Conservation (phyloP, 2,888 invertebrate genomes). For the Panzeria rudis region DNA sequence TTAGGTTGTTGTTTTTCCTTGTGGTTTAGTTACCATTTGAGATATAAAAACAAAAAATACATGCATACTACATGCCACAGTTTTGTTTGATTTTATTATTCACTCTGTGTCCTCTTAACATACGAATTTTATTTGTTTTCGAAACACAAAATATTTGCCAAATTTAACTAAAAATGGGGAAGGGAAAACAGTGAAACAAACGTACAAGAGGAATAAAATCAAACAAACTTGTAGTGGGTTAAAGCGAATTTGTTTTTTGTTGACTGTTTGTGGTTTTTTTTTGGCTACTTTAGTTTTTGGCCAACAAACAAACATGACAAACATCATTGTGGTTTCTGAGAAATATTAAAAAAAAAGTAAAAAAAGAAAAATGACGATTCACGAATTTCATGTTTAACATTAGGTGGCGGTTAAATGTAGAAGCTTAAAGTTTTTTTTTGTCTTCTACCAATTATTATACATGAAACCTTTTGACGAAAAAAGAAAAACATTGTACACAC, state of each 20-base stretch:
- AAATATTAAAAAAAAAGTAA: slow-evolving; percentile 46
- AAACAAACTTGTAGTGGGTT: slow-evolving; percentile 53
- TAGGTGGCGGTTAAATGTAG: slow-evolving; percentile 69
- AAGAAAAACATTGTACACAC: slow-evolving; percentile 31
- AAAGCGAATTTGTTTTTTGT: slow-evolving; percentile 7
- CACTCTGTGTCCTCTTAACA: slow-evolving; percentile 56
- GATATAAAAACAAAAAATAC: slow-evolving; percentile 34
- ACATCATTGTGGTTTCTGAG: slow-evolving; percentile 59
- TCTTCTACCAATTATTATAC: slow-evolving; percentile 19
- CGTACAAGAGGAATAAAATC: slow-evolving; percentile 34
- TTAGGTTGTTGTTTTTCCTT: slow-evolving; percentile 48
- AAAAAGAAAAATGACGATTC: slow-evolving; percentile 62
- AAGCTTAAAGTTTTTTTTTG: slow-evolving; percentile 43
- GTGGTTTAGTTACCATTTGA: slow-evolving; percentile 39
- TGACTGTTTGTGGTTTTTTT: background rate
- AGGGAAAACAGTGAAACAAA: background rate
- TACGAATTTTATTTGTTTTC: slow-evolving; percentile 55
- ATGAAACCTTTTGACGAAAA: slow-evolving; percentile 47
- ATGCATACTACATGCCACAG: background rate
- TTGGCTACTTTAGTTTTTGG: slow-evolving; percentile 48
- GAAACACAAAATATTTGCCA: slow-evolving; percentile 51
- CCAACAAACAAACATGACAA: slow-evolving; percentile 63
- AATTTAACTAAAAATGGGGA: background rate
- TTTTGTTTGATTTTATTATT: slow-evolving; percentile 46
- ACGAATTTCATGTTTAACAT: slow-evolving; percentile 73